Evolutionary conservation across 2,797 vertebrate species (phyloP).

Genomic region (Acanthis flammea): DNA sequence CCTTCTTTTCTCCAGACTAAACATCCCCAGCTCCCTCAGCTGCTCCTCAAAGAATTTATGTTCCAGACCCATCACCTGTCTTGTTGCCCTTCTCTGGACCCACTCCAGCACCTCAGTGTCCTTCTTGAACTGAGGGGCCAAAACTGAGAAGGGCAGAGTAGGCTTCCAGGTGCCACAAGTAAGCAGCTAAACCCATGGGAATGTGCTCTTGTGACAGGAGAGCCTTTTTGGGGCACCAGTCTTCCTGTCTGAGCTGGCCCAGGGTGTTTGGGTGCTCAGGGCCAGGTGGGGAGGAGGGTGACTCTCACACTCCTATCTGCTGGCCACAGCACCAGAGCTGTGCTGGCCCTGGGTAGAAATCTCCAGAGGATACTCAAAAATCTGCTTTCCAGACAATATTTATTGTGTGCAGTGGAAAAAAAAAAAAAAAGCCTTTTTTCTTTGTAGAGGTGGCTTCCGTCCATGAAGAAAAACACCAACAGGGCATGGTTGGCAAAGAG

Average conservation of each 20-base stretch:
- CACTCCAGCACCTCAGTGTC: accelerated
- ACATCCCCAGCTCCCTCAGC: not conserved
- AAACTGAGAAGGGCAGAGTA: not conserved
- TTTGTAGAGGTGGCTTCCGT: not conserved
- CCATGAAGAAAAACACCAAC: accelerated
- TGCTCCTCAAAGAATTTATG: not conserved
- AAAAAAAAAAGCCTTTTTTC: accelerated
- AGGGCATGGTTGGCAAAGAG: not conserved
- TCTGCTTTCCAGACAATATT: not conserved
- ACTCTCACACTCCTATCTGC: accelerated
- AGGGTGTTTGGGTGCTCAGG: not conserved
- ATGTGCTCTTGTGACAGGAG: not conserved
- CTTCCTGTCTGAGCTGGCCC: not conserved
- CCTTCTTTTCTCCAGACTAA: not conserved
- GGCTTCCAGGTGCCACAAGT: not conserved
- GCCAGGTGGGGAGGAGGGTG: not conserved
- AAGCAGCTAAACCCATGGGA: not conserved
- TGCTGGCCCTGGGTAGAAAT: not conserved
- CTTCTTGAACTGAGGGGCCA: not conserved
- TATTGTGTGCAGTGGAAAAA: accelerated
- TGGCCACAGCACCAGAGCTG: accelerated
- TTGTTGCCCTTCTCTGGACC: not conserved
- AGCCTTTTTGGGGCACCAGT: not conserved
- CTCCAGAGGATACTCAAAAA: not conserved
- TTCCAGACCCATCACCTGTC: not conserved